Evolutionary conservation across 2,797 vertebrate genomes (phyloP).

Genomic region (Halcyon badia): DNA sequence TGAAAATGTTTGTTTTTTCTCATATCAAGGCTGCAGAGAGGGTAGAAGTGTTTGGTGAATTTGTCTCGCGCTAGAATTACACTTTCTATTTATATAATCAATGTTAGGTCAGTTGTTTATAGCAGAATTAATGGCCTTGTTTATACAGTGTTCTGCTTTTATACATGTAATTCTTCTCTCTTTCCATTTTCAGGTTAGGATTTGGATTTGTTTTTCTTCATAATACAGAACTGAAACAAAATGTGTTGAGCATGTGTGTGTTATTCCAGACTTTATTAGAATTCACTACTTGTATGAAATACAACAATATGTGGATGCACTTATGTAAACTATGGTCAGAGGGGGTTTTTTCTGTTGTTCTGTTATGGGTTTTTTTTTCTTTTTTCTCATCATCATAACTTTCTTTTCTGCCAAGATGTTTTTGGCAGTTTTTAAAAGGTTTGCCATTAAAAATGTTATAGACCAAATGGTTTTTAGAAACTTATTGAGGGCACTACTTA

Average conservation of each 20-base stretch:
- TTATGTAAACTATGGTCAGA: conserved; percentile 79
- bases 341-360: conserved; percentile 4
- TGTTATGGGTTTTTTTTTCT: not conserved
- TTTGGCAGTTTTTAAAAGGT: conserved; percentile 84
- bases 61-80: conserved; percentile 54
- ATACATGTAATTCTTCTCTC: conserved; percentile 63
- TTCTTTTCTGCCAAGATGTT: conserved; percentile 80
- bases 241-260: conserved; percentile 80
- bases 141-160: conserved; percentile 67
- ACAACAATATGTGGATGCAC: conserved; percentile 80
- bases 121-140: conserved; percentile 70
- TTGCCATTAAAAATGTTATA: conserved; percentile 81
- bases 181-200: conserved; percentile 74
- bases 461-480: conserved; percentile 78
- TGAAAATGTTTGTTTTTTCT: conserved; percentile 73
- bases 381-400: conserved; percentile 66
- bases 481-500: conserved; percentile 69
- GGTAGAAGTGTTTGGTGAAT: conserved; percentile 66
- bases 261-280: conserved; percentile 75
- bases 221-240: conserved; percentile 68
- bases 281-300: conserved; percentile 76
- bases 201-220: conserved; percentile 49
- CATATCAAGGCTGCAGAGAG: conserved; percentile 63
- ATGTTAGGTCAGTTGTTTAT: conserved; percentile 70
- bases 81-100: conserved; percentile 61